Conservation (phyloP, 2,113 vertebrate species). For the Ochotona curzoniae region DNA sequence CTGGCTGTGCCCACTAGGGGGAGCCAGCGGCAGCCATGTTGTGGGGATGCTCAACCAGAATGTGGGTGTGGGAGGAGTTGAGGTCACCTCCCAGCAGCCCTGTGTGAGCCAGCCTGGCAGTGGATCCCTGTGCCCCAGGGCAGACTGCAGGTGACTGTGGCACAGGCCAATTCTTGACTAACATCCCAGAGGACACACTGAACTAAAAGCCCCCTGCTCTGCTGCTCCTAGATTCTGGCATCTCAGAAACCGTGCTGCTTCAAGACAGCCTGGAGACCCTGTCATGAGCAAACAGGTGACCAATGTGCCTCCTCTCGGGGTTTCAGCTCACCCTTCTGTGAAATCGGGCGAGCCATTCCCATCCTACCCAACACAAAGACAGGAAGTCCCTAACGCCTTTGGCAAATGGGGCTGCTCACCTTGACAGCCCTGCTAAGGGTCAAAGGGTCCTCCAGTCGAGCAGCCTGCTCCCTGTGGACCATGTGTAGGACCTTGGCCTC, state of each 20-base stretch:
- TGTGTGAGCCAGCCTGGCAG: neutral
- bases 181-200: neutral
- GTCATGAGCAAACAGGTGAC: neutral
- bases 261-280: neutral
- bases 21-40: too few species aligned
- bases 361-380: neutral
- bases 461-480: neutral
- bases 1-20: neutral
- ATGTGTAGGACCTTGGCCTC: conserved; percentile 20
- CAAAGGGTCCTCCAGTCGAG: fast-evolving
- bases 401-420: conserved; percentile 9
- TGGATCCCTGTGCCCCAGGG: neutral
- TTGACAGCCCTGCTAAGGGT: too few species aligned
- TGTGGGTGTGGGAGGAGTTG: neutral
- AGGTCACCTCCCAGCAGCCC: neutral
- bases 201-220: neutral
- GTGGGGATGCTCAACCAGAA: neutral
- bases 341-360: neutral
- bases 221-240: neutral
- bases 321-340: neutral
- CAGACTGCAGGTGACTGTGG: neutral
- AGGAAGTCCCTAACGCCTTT: neutral
- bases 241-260: neutral
- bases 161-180: neutral
- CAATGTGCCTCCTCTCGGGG: neutral